A percentile compares a stretch with the other conserved stretches of the same genome.
Evolutionary conservation across 1,140 invertebrate genomes (phyloP).

Genomic region (Heterodera schachtii): DNA sequence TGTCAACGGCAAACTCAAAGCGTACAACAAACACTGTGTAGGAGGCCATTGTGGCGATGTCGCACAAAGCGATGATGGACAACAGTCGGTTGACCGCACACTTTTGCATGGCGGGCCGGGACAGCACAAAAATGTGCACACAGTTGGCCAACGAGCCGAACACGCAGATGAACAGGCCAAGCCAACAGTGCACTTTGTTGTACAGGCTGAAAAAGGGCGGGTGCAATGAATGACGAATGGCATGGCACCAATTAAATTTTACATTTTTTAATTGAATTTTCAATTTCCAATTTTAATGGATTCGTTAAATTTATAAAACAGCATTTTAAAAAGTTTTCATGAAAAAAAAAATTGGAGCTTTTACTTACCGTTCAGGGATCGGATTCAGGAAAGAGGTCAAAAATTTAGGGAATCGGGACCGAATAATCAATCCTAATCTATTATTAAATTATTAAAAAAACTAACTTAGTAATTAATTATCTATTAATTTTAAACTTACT

Average conservation of each 20-base stretch:
- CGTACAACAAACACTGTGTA: constrained; percentile 53
- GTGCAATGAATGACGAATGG: constrained; percentile 8
- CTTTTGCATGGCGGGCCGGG: constrained; percentile 53
- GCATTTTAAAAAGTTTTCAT: no score
- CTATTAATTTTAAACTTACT: constrained; percentile 38
- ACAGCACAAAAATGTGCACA: constrained; percentile 51
- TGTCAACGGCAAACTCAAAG: constrained; percentile 53
- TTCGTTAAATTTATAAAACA: no score
- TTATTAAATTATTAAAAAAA: no score
- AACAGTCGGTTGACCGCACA: constrained; percentile 54
- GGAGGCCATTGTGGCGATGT: constrained; percentile 55
- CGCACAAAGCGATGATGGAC: constrained; percentile 52
- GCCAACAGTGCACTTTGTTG: constrained; percentile 50
- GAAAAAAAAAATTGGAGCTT: no score
- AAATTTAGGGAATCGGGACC: no score
- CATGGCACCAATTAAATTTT: no score
- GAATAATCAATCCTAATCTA: no score
- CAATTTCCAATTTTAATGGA: no score
- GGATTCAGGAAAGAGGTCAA: no score
- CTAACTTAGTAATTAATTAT: no score
- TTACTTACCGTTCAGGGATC: no score
- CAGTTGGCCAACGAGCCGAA: constrained; percentile 49
- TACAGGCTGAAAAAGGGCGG: constrained; percentile 49
- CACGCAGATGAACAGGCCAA: constrained; percentile 51
- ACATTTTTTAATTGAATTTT: no score